Evolutionary conservation across 2,113 vertebrate species (phyloP).

Genomic region (Parotia lawesii): DNA sequence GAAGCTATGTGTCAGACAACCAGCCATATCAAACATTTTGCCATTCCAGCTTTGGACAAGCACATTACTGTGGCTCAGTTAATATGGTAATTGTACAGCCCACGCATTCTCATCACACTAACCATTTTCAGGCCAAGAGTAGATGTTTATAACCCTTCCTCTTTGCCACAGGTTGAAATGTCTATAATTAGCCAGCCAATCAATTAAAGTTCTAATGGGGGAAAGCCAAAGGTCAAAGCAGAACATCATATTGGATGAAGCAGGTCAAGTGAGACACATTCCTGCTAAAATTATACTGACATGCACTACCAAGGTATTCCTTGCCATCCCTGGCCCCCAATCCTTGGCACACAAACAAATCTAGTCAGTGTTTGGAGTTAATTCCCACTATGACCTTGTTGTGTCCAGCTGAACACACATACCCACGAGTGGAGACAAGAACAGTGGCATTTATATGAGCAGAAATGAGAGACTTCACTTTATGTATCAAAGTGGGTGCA

Average conservation of each 20-base stretch:
- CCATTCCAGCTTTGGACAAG: not conserved
- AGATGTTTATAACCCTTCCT: not conserved
- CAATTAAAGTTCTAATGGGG: not conserved
- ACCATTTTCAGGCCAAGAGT: not conserved
- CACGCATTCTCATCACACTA: not conserved
- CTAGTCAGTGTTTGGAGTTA: not conserved
- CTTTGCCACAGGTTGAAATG: not conserved
- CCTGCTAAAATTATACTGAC: not conserved
- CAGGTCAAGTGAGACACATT: not conserved
- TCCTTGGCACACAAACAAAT: not conserved
- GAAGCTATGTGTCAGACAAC: not conserved
- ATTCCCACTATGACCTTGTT: not conserved
- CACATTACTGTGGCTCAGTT: not conserved
- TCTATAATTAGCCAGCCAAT: not conserved
- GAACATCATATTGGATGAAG: not conserved
- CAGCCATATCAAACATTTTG: not conserved
- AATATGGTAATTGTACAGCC: not conserved
- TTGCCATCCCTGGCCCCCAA: not conserved
- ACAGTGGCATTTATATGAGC: not conserved
- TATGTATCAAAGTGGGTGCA: not conserved
- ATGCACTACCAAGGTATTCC: not conserved
- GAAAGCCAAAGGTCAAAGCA: not conserved
- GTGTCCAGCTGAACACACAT: not conserved
- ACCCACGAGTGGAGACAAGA: not conserved
- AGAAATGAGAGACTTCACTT: not conserved